Base-by-base conservation (phyloP, 1,140 invertebrate species). In the Pogonomyrmex californicus region DNA sequence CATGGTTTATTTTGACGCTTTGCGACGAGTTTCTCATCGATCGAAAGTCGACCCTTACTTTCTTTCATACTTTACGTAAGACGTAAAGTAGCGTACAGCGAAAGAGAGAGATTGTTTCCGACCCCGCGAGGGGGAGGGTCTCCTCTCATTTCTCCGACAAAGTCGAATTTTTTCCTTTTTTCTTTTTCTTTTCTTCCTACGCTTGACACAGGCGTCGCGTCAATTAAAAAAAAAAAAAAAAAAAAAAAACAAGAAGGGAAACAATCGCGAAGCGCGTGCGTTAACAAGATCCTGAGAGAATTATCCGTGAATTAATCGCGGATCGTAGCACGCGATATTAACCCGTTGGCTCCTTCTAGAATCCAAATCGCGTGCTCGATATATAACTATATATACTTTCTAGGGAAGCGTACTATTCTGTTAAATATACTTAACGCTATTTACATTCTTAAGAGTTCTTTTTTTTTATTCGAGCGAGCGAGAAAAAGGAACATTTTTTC, bases 381-480 rank as follows among this genome's bases (percentile, higher is more conserved):
- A 49, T 79, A 66, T 17, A 44, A 75, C 41, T 83, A 83, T 82
- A 82, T n/a, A n/a, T n/a, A n/a, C 54, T 83, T 71, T 82, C 12
- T 83, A 60, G 30, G 62, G 68, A 65, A 70, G 68, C 62, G 66
- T 47, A 83, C 68, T 73, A 73, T 60, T 83, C 60, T 73, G 66
- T 73, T 75, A 41, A 56, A 60, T 47, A 41, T 83, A 83, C 33
- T 73, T 60, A 73, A 38, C 54, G 79, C 54, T 83, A 83, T 83
- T 83, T 83, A 83, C 66, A 83, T 30, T 36, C 41, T 33, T 14
- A n/a, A 49, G 44, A 41, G 66, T 73, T 71, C n/a, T n/a, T n/a
- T n/a, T n/a, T n/a, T n/a, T n/a, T 73, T 47, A 44, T 47, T 73
- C 79, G 79, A 83, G 30, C 79, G 54, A 73, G 51, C 47, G 77